Base-by-base conservation (phyloP, 1,140 invertebrate genomes). In the Neuroterus valhalla region DNA sequence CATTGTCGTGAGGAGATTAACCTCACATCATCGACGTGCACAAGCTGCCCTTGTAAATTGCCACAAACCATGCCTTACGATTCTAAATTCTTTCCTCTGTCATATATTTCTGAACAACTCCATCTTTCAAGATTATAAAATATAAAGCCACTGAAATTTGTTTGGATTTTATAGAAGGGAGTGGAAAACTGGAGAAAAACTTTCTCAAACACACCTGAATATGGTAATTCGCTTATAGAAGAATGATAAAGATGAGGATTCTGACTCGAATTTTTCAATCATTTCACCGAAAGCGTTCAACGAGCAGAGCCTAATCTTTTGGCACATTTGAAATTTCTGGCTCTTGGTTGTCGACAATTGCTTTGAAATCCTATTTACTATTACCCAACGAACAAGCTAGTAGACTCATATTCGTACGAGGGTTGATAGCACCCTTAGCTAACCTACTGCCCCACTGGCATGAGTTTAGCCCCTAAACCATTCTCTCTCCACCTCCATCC, bases 361-460 rank as follows among this genome's bases (percentile, higher is more conserved):
- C 79, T 76, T 81, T 77, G 72, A 86, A 87, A 87, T 86, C 85
- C 85, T 82, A 84, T 87, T 86, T 85, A 86, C 79, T 76, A 79
- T 80, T 84, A 81, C 82, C 74, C 72, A 80, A 81, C 76, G 74
- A 72, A 68, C 76, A 75, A 78, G 26, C 52, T 12, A 62, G 19
- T 44, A 48, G 46, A 17, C 68, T n/a, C 31, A 71, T 72, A 71
- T 44, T 74, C 78, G 78, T 82, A 80, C 77, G 83, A 86, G 85
- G 79, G 79, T 82, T 82, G 79, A 84, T 80, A 82, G 76, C 77
- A 81, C 86, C 86, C 86, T 81, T 85, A 81, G 79, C 83, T 90
- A 90, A 90, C 89, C 89, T 85, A 90, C 85, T 90, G 88, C 86
- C 89, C 89, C 85, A 90, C 80, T 89, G 79, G 70, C 79, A 84